Base-by-base conservation (phyloP, 2,888 invertebrate species). In the Limenitis camilla region DNA sequence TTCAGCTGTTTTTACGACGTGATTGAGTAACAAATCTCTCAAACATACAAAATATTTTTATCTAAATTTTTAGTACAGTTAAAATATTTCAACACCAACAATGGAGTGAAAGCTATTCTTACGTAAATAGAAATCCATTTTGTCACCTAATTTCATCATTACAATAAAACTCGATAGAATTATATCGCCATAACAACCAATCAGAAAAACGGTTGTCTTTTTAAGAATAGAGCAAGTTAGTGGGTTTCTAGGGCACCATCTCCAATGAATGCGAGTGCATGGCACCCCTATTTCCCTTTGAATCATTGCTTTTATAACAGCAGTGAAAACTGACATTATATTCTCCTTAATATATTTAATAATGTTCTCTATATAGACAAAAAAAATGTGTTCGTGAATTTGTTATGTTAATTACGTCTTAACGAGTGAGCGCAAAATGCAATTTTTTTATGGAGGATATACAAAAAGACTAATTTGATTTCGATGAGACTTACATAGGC, bases 221-320 rank as follows among this genome's bases (percentile, higher is more conserved):
- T 53, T 44, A 49, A 49, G 53, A 48, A 53, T 42, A 32, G 35
- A 42, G 39, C 33, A 43, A 48, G 38, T 49, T 43, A 53, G 40
- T 52, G 52, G 57, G 57, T 58, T 58, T 55, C 55, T 57, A 43
- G 57, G 55, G 29, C 57, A 46, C 52, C 45, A 40, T 52, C 55
- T 51, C 53, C 53, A 57, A 49, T 55, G 55, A 52, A 52, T 46
- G 52, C 29, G 51, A 56, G 52, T 47, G 55, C 49, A 47, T 51
- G 41, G 29, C 52, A 55, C 51, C 48, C 44, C 49, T 50, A 45
- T 53, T 43, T 32, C 45, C 42, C 46, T 50, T 53, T 56, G 47
- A 44, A 44, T 52, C 19, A 48, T 46, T 39, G 30, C 44, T 53
- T 40, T 40, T 45, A 40, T 44, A 33, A 39, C 40, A 35, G 40